A percentile compares a stretch with the other conserved stretches of the same genome.
phyloP scores from a whole-genome alignment of 1,140 invertebrate genomes.

The Colletes gigas region DNA sequence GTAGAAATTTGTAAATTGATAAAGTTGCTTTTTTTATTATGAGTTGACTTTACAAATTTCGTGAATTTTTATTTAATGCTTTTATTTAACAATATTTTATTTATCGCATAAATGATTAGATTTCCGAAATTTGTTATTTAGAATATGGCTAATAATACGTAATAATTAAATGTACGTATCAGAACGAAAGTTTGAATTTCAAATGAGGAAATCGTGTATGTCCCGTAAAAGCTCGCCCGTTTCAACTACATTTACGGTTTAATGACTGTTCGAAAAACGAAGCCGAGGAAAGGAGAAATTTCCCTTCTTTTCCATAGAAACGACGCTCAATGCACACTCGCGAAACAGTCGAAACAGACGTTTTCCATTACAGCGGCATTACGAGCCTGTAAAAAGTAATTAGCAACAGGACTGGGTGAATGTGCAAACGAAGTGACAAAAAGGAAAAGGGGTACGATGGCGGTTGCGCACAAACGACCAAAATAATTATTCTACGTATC shows the following conservation, averaged over 20 bases:
- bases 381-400: background rate
- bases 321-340: background rate
- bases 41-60: too few species aligned
- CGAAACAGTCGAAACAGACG: conserved; percentile 5
- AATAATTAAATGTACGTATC: background rate
- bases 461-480: too few species aligned
- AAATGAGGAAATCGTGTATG: background rate
- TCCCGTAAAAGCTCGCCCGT: background rate
- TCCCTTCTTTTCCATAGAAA: background rate
- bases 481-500: background rate
- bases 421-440: background rate
- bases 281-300: background rate
- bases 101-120: too few species aligned
- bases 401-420: background rate
- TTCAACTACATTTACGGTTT: background rate
- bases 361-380: background rate
- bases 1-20: too few species aligned
- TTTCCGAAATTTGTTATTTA: background rate
- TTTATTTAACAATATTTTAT: too few species aligned
- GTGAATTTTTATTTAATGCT: too few species aligned
- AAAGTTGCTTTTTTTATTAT: too few species aligned
- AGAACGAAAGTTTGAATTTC: conserved; percentile 9
- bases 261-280: background rate
- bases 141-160: background rate
- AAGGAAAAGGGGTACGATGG: background rate